Evolutionary conservation across 2,888 invertebrate genomes (phyloP), one percentile per base, ranked within the genome.

Genomic region (Drosophila lutescens): DNA sequence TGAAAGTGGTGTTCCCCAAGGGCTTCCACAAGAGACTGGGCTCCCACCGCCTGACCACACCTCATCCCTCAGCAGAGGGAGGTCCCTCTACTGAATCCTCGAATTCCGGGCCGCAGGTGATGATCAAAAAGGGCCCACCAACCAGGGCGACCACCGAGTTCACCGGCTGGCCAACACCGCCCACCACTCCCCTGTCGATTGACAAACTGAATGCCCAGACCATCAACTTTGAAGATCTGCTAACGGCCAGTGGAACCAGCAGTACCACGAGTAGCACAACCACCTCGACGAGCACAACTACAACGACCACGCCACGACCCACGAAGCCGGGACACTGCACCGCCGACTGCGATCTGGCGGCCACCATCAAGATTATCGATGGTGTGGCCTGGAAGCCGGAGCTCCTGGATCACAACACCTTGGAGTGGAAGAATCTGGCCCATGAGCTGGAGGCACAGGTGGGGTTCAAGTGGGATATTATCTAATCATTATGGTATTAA

Each of bases 81-180:
- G 90, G 79, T 17, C 91, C 92, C 10, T 34, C 34, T 15, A 93
- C 93, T 8, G 67, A 56, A 32, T 93, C 93, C 5, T 61, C 74
- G 0, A 70, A 70, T 49, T 34, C 59, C 2, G 91, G 93, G 1
- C 93, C 93, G 0, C 90, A 92, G 0, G 96, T 96, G 7, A 94
- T 95, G 56, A 97, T 97, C 80, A 95, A 95, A 74, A 97, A 96
- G 91, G 97, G 97, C 78, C 97, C 97, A 94, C 97, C 97, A 1
- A 94, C 94, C 23, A 95, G 97, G 95, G 96, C 95, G 23, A 96
- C 97, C 9, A 97, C 97, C 17, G 97, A 97, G 91, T 97, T 97
- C 85, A 97, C 97, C 13, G 97, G 97, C 15, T 97, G 97, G 97
- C 97, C 97, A 12, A 96, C 97, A 0, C 95, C 96, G 7, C 96